Percentiles rank a stretch among this genome's conserved stretches.
phyloP scores from a whole-genome alignment of 2,888 invertebrate species.

The Eulithis testata region DNA sequence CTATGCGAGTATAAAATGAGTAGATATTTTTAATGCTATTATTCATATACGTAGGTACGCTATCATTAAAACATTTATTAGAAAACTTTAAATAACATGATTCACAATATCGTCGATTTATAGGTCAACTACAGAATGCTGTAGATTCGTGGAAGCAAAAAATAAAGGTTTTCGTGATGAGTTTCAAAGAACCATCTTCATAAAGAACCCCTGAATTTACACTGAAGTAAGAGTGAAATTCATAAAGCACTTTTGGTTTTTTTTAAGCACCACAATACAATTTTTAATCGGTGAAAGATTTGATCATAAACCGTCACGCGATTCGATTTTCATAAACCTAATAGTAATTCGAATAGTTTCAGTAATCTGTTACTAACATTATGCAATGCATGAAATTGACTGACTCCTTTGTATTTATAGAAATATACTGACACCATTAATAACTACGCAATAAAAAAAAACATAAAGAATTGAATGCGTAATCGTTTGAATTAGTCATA shows the following conservation, averaged over 20 bases:
- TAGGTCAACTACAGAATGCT: constrained; percentile 53
- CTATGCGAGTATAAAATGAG: not conserved
- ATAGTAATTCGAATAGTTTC: constrained; percentile 13
- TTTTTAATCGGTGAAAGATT: constrained; percentile 22
- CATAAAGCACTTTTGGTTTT: constrained; percentile 25
- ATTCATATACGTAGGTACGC: constrained; percentile 1
- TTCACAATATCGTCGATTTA: constrained; percentile 45
- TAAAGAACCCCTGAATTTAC: constrained; percentile 35
- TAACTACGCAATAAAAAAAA: not conserved
- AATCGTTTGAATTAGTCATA: constrained; percentile 7
- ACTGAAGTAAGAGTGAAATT: constrained; percentile 38
- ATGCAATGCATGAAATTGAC: constrained; percentile 33
- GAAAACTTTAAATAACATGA: constrained; percentile 6
- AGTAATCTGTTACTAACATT: constrained; percentile 31
- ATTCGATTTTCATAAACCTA: constrained; percentile 9
- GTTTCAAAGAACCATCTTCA: constrained; percentile 51
- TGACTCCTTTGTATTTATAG: constrained; percentile 19
- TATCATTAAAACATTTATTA: constrained; percentile 7
- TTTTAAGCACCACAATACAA: constrained; percentile 17
- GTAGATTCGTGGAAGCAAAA: constrained; percentile 55
- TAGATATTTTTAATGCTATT: not conserved
- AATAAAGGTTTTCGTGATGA: constrained; percentile 63
- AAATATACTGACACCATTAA: constrained; percentile 22
- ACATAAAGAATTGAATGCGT: constrained; percentile 5
- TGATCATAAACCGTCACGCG: constrained; percentile 7